Percentiles rank a stretch among this genome's conserved stretches.
phyloP scores from a whole-genome alignment of 2,888 invertebrate genomes.

The Ophion costatus region DNA sequence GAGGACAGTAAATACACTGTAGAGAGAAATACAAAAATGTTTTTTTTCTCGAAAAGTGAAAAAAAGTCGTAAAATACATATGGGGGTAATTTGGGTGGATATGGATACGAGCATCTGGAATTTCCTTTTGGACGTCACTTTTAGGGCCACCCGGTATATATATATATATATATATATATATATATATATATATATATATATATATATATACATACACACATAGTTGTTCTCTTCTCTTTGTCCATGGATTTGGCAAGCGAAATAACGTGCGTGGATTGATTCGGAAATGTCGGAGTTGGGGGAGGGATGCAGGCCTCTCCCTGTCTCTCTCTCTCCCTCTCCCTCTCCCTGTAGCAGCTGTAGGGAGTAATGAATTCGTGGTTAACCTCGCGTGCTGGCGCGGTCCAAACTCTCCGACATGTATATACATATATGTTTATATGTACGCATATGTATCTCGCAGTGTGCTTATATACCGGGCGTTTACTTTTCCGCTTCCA shows the following conservation, averaged over 20 bases:
- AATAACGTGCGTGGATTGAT: conserved; percentile 67
- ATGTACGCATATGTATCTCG: conserved; percentile 3
- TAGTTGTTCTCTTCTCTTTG: conserved; percentile 52
- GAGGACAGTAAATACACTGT: no score
- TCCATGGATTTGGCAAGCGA: conserved; percentile 61
- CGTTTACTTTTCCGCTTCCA: conserved; percentile 66
- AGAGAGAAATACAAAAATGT: no score
- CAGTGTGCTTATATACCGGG: conserved; percentile 49
- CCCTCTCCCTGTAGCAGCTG: conserved; percentile 30
- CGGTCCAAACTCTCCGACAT: conserved; percentile 45
- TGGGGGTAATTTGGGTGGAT: no score
- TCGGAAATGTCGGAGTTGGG: conserved; percentile 42
- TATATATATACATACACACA: no score
- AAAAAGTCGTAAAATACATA: no score
- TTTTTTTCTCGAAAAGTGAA: no score
- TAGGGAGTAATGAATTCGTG: conserved; percentile 66
- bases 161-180: no score
- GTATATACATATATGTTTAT: not conserved
- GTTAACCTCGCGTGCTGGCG: conserved; percentile 66
- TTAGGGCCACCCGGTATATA: not conserved
- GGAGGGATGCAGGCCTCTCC: conserved; percentile 3
- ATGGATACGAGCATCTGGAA: no score
- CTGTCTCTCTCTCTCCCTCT: conserved; percentile 12
- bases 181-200: no score
- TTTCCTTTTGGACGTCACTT: not conserved